phyloP scores from a whole-genome alignment of 1,140 invertebrate genomes.

The Zaprionus africanus region DNA sequence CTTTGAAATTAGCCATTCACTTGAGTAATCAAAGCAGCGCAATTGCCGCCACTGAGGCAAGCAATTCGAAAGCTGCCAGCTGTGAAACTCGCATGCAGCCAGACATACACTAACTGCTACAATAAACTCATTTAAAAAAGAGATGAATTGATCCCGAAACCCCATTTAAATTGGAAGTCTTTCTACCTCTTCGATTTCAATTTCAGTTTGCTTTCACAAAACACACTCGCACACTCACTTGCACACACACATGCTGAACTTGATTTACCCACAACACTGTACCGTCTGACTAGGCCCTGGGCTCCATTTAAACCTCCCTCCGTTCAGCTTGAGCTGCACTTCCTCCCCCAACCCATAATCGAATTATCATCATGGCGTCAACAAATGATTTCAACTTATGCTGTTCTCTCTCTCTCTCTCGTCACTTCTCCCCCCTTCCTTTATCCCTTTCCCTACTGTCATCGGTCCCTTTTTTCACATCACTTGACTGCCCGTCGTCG shows the following conservation, averaged over 20 bases:
- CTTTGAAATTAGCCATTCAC: slow-evolving; percentile 7
- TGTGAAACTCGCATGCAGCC: background rate
- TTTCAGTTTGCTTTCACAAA: slow-evolving; percentile 11
- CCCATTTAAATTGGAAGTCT: slow-evolving; percentile 8
- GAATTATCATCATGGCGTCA: slow-evolving; percentile 82
- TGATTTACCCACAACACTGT: slow-evolving; percentile 24
- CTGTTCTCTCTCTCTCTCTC: background rate
- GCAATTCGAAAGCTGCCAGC: slow-evolving; percentile 12
- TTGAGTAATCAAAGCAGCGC: slow-evolving; percentile 28
- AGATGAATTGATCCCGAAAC: slow-evolving; percentile 11
- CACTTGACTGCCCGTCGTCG: slow-evolving; percentile 50
- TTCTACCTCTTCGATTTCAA: slow-evolving; percentile 1
- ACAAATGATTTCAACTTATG: slow-evolving; percentile 80
- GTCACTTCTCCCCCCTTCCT: background rate
- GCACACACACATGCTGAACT: background rate
- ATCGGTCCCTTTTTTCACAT: slow-evolving; percentile 71
- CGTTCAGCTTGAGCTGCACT: slow-evolving; percentile 33
- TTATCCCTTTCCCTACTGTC: slow-evolving; percentile 33
- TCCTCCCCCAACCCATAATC: slow-evolving; percentile 59
- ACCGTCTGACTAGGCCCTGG: slow-evolving; percentile 11
- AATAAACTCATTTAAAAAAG: slow-evolving; percentile 1
- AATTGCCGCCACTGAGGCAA: background rate
- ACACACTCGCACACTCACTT: background rate
- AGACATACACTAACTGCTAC: slow-evolving; percentile 22
- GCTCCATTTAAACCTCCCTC: slow-evolving; percentile 26